A percentile compares a stretch with the other conserved stretches of the same genome.
phyloP scores from a whole-genome alignment of 2,113 vertebrate species.

The Plecotus auritus region DNA sequence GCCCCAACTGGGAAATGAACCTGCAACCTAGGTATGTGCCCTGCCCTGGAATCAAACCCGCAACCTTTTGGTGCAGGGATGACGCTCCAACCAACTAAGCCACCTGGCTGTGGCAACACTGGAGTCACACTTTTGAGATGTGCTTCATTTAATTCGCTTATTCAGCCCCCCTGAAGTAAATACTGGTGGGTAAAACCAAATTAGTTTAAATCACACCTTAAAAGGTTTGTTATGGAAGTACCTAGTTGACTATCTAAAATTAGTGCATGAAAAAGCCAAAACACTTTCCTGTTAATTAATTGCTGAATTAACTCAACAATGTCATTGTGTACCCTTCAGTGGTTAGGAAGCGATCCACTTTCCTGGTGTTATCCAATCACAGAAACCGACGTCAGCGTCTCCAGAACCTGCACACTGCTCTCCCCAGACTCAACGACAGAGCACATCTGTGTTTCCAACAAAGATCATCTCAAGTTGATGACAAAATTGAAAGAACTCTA shows the following conservation, averaged over 20 bases:
- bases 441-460: not conserved
- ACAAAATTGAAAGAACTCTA: not conserved
- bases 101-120: too few relatives aligned
- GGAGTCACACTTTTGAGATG: not conserved
- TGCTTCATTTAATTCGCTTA: not conserved
- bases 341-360: too few relatives aligned
- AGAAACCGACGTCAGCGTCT: fast-evolving
- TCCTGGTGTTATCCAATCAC: not conserved
- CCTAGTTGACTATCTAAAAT: not conserved
- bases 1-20: too few relatives aligned
- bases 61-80: too few relatives aligned
- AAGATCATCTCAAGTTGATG: not conserved
- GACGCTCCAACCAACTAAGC: too few relatives aligned
- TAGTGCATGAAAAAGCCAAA: not conserved
- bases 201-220: not conserved
- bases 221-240: not conserved
- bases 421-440: not conserved
- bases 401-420: not conserved
- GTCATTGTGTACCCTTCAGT: not conserved
- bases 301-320: not conserved
- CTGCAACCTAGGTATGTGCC: too few relatives aligned
- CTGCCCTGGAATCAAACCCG: too few relatives aligned
- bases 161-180: not conserved
- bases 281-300: not conserved
- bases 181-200: not conserved